Conservation (phyloP, 2,888 invertebrate genomes). For the Perithous albicinctus region DNA sequence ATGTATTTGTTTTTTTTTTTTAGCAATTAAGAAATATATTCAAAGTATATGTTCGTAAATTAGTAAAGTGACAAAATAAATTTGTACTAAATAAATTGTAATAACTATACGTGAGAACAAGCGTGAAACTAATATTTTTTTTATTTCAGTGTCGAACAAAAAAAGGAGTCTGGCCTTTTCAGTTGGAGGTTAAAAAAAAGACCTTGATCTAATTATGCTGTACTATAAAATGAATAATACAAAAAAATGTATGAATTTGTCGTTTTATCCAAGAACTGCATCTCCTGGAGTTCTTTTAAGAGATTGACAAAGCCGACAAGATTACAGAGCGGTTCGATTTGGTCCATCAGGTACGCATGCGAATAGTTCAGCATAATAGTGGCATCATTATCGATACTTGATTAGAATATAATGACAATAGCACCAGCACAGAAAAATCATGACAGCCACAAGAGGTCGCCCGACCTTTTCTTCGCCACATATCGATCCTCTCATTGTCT, state of each 20-base stretch:
- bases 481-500: constrained; percentile 61
- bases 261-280: background rate
- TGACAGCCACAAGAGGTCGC: constrained; percentile 30
- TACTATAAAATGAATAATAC: background rate
- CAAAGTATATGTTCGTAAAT: no score
- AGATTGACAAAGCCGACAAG: constrained; percentile 20
- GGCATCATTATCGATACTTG: constrained; percentile 23
- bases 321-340: constrained; percentile 49
- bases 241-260: background rate
- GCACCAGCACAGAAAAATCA: background rate
- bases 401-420: constrained; percentile 26
- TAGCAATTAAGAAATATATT: no score
- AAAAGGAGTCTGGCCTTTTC: constrained; percentile 1
- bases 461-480: constrained; percentile 56
- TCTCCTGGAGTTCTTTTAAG: background rate
- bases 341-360: constrained; percentile 13
- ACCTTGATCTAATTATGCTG: background rate
- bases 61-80: no score
- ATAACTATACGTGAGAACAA: background rate
- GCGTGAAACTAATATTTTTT: background rate
- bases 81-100: no score
- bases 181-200: background rate
- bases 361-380: constrained; percentile 38
- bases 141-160: background rate
- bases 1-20: no score